Conservation (phyloP, 2,888 invertebrate species). For the Lucinisca nassula region DNA sequence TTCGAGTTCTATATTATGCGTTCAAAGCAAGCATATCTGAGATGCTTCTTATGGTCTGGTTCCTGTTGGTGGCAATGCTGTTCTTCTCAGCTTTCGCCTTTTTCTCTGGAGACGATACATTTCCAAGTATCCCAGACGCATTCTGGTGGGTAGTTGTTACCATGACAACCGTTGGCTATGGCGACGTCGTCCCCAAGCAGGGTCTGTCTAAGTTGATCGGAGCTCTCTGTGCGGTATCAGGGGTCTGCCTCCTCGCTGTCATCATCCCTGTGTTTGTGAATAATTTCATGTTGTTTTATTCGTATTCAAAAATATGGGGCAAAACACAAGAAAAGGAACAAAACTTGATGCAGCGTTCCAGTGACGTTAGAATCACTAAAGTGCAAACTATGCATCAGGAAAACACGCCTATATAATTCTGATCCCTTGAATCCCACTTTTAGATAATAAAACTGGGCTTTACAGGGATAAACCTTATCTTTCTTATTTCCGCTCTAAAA, state of each 20-base stretch:
- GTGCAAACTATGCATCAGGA: constrained; percentile 11
- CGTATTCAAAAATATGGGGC: constrained; percentile 74
- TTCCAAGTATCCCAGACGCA: constrained; percentile 80
- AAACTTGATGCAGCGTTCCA: background rate
- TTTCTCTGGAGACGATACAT: constrained; percentile 75
- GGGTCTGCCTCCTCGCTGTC: constrained; percentile 80
- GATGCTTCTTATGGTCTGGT: constrained; percentile 78
- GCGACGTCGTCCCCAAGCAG: constrained; percentile 78
- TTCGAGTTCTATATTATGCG: constrained; percentile 81
- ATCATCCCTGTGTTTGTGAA: constrained; percentile 84
- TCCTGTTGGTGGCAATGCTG: constrained; percentile 78
- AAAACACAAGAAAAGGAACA: constrained; percentile 27
- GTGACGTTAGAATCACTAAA: constrained; percentile 36
- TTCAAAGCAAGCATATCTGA: constrained; percentile 79
- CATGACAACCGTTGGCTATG: constrained; percentile 85
- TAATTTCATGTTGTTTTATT: constrained; percentile 81
- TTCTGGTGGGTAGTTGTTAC: constrained; percentile 85
- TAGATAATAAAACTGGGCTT: too few species aligned
- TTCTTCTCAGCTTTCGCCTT: constrained; percentile 81
- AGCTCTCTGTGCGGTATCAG: constrained; percentile 76
- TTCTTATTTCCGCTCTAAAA: too few species aligned
- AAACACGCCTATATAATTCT: too few species aligned
- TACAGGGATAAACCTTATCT: too few species aligned
- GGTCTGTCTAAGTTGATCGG: constrained; percentile 76
- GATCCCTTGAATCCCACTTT: too few species aligned